Base-by-base conservation (phyloP, 1,140 invertebrate species). In the Drosophila repletoides region DNA sequence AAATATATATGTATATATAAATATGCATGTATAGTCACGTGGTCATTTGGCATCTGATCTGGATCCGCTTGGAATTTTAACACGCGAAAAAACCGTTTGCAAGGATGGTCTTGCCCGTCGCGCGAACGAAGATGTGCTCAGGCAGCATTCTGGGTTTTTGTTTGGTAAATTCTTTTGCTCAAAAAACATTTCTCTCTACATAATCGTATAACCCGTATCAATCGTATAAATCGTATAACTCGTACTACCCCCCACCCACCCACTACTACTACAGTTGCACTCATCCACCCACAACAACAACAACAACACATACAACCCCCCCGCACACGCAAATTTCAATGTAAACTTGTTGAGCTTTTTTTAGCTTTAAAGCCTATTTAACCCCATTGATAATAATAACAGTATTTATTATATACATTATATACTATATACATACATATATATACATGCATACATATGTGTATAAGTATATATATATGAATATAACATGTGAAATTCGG, bases 31-130 rank as follows among this genome's bases (percentile, higher is more conserved):
- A 72, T 88, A 98, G 97, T 95, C 96, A 90, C 95, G 97, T 91
- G 98, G 98, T 91, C 98, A 99, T 93, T 95, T 98, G 92, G 95
- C 97, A 86, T 96, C 98, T 81, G 95, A 97, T 91, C 91, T 98
- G 92, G 98, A 99, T 93, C 98, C 98, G 76, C 93, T 99, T 89
- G 94, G 94, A 92, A 96, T 97, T 92, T 63, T 89, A 66, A 88
- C 88, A 21, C 77, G 73, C 65, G 89, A 90, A 86, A 88, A 79
- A 67, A 83, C 76, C 65, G 73, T 88, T 70, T 77, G 76, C 73
- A 89, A 89, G 65, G 89, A 90, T 89, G 89, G 89, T 92, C 91
- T 92, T 92, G 91, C 92, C 91, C 88, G 92, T 93, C 90, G 91
- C 90, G 90, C 92, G 74, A 89, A 91, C 74, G 88, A 91, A 83